Base-by-base conservation (phyloP, 2,888 invertebrate species). In the Bellardia bayeri region DNA sequence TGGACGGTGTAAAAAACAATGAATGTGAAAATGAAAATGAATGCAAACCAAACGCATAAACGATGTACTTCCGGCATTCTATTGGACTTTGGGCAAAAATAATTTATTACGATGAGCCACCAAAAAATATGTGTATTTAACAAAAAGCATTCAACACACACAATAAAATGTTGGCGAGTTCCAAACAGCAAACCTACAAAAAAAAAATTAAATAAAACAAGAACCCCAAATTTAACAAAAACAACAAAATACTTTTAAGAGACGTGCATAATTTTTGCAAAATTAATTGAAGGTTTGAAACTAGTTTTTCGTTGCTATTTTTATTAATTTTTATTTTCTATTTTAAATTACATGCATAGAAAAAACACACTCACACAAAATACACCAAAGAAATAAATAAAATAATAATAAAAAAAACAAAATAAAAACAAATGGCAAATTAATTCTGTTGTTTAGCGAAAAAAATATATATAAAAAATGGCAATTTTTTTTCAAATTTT, bases 251-350 rank as follows among this genome's bases (percentile, higher is more conserved):
- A 58, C 51, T 9, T 4, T 66, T 61, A 74, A 37, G 49, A 79
- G 40, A 85, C 75, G 79, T 91, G 91, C 91, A 91, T 92, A 91
- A 91, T 92, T 92, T 91, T 92, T 90, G 91, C 92, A 92, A 91
- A 74, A 91, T 89, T 90, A 90, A 90, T 90, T 91, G 90, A 91
- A 91, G 92, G 91, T 90, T 90, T 89, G 54, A 78, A 81, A 82
- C 85, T 72, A 66, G 78, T 80, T 80, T 88, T 84, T 85, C 79
- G 16, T 49, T 49, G 16, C 45, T 37, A 23, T 75, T 69, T 75
- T 49, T 64, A 68, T 54, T 63, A 80, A 69, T 79, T 81, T 80
- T 13, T 64, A 51, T 54, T 81, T 85, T 69, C 72, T 75, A 75
- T 82, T 85, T 82, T 76, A 91, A 91, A 92, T 92, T 92, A 92